These are phyloP conservation scores for Clarias gariepinus DNA, from an alignment of 2,113 vertebrate species.

Conservation along the genomic window DNA sequence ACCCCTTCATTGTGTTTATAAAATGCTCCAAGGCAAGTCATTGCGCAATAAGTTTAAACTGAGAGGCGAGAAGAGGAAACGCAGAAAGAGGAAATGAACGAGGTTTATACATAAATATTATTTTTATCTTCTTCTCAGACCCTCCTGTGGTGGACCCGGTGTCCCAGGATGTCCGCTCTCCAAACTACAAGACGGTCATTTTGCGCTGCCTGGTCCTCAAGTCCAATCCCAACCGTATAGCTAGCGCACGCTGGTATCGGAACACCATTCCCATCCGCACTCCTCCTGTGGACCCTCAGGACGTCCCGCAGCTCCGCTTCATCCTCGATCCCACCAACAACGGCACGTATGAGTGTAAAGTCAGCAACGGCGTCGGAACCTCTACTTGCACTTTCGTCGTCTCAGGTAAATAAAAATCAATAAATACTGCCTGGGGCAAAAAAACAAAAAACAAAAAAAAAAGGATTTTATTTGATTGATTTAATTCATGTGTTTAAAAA, in stretches of 20 bases:
- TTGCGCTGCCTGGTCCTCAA: slow-evolving; percentile 86
- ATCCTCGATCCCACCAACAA: slow-evolving; percentile 83
- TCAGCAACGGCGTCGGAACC: slow-evolving; percentile 88
- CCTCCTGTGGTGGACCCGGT: slow-evolving; percentile 86
- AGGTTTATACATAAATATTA: background rate
- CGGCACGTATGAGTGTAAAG: slow-evolving; percentile 86
- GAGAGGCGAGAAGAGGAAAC: background rate
- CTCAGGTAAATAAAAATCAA: slow-evolving; percentile 62
- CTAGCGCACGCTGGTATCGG: slow-evolving; percentile 84
- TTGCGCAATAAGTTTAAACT: background rate
- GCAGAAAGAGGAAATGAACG: background rate
- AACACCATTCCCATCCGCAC: slow-evolving; percentile 77
- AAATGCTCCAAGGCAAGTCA: background rate
- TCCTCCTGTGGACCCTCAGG: slow-evolving; percentile 76
- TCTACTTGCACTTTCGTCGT: slow-evolving; percentile 88
- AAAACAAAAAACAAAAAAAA: too few species aligned
- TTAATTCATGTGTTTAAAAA: too few species aligned
- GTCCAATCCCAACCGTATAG: slow-evolving; percentile 84
- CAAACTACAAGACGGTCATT: slow-evolving; percentile 75
- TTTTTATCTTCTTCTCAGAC: slow-evolving; percentile 65
- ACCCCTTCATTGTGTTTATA: background rate
- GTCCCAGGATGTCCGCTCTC: slow-evolving; percentile 85
- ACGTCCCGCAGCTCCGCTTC: slow-evolving; percentile 83
- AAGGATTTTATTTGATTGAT: too few species aligned
- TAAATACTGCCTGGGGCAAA: too few species aligned